Evolutionary conservation across 2,888 invertebrate species (phyloP).

Genomic region (Mimachlamys varia): DNA sequence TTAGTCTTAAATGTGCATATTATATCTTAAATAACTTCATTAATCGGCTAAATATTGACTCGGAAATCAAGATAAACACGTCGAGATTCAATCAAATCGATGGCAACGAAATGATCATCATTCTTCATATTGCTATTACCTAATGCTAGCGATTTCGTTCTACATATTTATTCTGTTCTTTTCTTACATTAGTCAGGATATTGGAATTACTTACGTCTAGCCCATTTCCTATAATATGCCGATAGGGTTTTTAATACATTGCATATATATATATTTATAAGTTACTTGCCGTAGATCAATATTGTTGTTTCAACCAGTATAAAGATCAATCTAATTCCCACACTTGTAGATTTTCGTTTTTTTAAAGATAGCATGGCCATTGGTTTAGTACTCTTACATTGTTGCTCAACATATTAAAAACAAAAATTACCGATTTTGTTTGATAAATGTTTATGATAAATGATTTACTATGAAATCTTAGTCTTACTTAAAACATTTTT

Average conservation of each 20-base stretch:
- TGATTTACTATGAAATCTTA: no score
- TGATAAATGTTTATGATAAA: no score
- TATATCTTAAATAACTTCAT: neutral
- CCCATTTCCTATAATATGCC: neutral
- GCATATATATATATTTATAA: neutral
- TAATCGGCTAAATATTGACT: neutral
- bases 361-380: no score
- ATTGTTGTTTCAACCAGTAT: neutral
- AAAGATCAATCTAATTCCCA: no score
- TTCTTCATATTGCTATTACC: neutral
- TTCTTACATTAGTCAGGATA: neutral
- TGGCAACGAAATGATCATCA: conserved; percentile 8
- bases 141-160: neutral
- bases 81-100: conserved; percentile 27
- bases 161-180: neutral
- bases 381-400: no score
- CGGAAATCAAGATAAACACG: neutral
- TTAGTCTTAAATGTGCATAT: neutral
- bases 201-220: neutral
- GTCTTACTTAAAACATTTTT: no score
- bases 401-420: no score
- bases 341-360: no score
- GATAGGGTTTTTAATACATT: neutral
- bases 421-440: no score
- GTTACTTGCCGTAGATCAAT: neutral